Percentiles rank a stretch among this genome's conserved stretches.
Evolutionary conservation across 53 echinoderm and acorn worm genomes (phyloP).

Genomic region (Henricia sp.): DNA sequence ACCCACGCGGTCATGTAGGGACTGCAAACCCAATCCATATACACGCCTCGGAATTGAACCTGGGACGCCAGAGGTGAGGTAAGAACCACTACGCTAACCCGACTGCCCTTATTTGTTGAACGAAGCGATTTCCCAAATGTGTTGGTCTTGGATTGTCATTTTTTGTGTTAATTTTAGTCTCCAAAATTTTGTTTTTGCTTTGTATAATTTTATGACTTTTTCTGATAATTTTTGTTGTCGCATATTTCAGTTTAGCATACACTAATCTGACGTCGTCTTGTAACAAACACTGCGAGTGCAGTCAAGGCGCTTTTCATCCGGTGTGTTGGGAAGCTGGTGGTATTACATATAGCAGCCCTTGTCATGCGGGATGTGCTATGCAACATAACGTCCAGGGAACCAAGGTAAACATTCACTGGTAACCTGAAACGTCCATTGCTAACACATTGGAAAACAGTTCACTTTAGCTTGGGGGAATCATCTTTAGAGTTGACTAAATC

Average conservation of each 20-base stretch:
- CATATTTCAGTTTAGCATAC: background rate
- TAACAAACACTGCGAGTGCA: constrained; percentile 45
- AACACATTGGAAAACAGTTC: too few species aligned
- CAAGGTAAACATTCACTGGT: background rate
- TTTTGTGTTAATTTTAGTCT: background rate
- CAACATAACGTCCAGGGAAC: background rate
- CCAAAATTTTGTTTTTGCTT: background rate
- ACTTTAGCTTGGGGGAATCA: too few species aligned
- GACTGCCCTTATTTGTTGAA: background rate
- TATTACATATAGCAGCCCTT: constrained; percentile 60
- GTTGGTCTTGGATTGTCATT: background rate
- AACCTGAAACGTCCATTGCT: too few species aligned
- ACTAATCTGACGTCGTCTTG: constrained; percentile 34
- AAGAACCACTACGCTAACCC: too few species aligned
- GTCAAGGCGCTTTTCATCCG: constrained; percentile 31
- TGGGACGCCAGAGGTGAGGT: too few species aligned
- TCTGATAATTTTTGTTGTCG: too few species aligned
- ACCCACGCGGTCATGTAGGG: too few species aligned
- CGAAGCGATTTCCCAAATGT: too few species aligned
- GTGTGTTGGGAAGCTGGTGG: constrained; percentile 53
- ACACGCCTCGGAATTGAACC: too few species aligned
- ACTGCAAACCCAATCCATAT: too few species aligned
- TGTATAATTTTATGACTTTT: too few species aligned
- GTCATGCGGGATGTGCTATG: constrained; percentile 53
- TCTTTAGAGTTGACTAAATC: too few species aligned